Conservation (phyloP, 2,113 vertebrate species). For the Sorex araneus region DNA sequence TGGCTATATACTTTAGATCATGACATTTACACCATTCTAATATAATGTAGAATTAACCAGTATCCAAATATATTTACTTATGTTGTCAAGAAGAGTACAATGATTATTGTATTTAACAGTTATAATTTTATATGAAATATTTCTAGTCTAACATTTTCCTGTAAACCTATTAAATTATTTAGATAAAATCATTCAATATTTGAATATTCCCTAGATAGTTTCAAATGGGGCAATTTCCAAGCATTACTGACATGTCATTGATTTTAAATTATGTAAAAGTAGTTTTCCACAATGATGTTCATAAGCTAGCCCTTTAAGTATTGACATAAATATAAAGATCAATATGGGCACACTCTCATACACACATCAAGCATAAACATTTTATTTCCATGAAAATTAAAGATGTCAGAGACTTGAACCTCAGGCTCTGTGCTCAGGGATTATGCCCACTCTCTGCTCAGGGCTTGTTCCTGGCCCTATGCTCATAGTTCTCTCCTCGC, state of each 20-base stretch:
- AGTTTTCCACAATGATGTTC: slow-evolving; percentile 27
- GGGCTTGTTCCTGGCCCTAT: too few species aligned
- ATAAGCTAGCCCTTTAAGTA: slow-evolving; percentile 20
- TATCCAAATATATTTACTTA: slow-evolving; percentile 9
- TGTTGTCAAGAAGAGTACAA: slow-evolving; percentile 38
- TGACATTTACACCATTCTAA: slow-evolving; percentile 2
- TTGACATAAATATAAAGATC: neutral
- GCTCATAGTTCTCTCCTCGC: too few species aligned
- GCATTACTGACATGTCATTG: slow-evolving; percentile 13
- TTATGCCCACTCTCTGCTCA: too few species aligned
- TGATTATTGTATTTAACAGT: slow-evolving; percentile 1
- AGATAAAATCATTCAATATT: slow-evolving; percentile 42
- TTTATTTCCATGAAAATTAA: neutral
- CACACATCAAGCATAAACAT: neutral
- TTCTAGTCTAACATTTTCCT: slow-evolving; percentile 2
- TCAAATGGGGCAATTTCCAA: slow-evolving; percentile 50
- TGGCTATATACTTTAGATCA: neutral
- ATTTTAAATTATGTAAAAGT: slow-evolving; percentile 49
- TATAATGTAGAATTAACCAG: slow-evolving; percentile 43
- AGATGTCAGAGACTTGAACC: too few species aligned
- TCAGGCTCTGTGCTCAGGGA: too few species aligned
- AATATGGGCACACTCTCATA: neutral
- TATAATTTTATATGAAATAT: neutral
- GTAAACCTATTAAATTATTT: slow-evolving; percentile 10
- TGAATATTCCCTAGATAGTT: slow-evolving; percentile 19